phyloP scores from a whole-genome alignment of 2,888 invertebrate genomes.

The Rugalucina vietnamica region DNA sequence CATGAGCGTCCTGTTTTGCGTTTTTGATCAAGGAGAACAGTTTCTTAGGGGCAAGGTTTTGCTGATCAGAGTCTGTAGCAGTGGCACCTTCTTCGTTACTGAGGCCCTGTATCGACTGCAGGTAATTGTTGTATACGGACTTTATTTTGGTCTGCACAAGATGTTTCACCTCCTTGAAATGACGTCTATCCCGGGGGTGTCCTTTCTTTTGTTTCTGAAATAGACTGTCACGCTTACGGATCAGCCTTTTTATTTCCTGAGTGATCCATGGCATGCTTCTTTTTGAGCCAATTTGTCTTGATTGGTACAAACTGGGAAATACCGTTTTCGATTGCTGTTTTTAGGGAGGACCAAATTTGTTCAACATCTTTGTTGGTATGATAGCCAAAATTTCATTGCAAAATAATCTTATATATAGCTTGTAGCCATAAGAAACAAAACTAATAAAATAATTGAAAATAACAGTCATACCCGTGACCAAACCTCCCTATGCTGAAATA shows the following conservation, averaged over 20 bases:
- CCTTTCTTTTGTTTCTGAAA: background rate
- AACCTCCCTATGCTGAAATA: no score
- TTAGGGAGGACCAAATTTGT: no score
- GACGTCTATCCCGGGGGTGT: background rate
- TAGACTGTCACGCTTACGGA: background rate
- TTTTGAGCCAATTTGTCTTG: background rate
- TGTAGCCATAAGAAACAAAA: no score
- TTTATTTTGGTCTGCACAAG: background rate
- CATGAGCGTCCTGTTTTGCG: conserved; percentile 20
- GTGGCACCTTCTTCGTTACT: background rate
- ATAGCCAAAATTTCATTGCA: no score
- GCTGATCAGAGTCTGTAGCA: background rate
- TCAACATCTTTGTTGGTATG: no score
- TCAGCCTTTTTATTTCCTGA: conserved; percentile 8
- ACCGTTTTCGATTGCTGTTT: no score
- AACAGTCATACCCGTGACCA: no score
- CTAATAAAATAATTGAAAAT: no score
- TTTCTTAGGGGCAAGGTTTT: conserved; percentile 10
- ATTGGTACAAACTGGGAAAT: no score
- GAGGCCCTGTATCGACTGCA: conserved; percentile 13
- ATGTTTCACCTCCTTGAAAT: conserved; percentile 10
- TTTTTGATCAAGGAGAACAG: conserved; percentile 15
- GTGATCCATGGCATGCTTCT: conserved; percentile 1
- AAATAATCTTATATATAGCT: no score
- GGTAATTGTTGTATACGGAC: conserved; percentile 1